Conservation (phyloP, 2,888 invertebrate species). For the Phragmatobia fuliginosa region DNA sequence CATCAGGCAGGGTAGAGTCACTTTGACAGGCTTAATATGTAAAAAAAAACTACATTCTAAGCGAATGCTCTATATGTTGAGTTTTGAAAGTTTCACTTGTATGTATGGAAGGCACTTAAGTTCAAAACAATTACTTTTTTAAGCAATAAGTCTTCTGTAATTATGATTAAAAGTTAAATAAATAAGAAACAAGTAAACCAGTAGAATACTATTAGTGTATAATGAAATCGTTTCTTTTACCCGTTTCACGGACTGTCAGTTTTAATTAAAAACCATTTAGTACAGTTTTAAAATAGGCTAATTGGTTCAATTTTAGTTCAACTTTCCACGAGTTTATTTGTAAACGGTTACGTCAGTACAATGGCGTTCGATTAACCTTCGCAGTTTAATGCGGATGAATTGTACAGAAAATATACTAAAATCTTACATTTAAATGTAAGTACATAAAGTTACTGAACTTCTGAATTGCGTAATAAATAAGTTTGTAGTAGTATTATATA, state of each 20-base stretch:
- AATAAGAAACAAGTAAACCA: background rate
- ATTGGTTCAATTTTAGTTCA: constrained; percentile 63
- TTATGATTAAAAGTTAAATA: background rate
- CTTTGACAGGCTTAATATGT: too few relatives aligned
- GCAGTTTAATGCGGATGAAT: constrained; percentile 41
- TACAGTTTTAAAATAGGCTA: constrained; percentile 68
- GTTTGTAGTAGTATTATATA: background rate
- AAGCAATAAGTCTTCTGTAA: background rate
- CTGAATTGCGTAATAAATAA: background rate
- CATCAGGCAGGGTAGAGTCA: too few relatives aligned
- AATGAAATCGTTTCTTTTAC: constrained; percentile 51
- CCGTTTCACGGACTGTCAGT: constrained; percentile 65
- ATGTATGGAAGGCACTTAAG: background rate
- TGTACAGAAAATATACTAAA: constrained; percentile 35
- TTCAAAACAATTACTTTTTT: background rate
- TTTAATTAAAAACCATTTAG: constrained; percentile 71
- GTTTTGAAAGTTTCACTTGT: background rate
- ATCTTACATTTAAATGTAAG: background rate
- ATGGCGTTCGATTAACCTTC: constrained; percentile 47
- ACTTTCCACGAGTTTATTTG: constrained; percentile 61
- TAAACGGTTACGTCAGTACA: constrained; percentile 48
- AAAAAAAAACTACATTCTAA: too few relatives aligned
- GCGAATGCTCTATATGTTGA: too few relatives aligned
- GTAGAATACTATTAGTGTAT: background rate
- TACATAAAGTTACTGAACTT: background rate